Evolutionary conservation across 1,140 invertebrate species (phyloP), one percentile per base, ranked within the genome.

Genomic region (Tetragonula clypearis): DNA sequence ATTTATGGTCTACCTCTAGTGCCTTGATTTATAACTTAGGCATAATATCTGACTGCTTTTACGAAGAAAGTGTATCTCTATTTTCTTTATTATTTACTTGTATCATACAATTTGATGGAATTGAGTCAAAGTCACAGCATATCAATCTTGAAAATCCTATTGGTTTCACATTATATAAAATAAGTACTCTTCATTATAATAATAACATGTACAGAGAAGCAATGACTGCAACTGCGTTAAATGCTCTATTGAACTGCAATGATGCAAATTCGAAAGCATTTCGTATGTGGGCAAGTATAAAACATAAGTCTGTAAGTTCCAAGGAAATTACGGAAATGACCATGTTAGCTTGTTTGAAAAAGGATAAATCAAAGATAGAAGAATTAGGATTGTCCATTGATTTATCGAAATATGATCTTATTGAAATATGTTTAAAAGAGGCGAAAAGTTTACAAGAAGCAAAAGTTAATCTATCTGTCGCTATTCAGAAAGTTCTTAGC

Each of bases 201-300:
- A n/a, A 87, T 19, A 74, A 78, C 53, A 86, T 90, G 53, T 93
- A 91, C 53, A 85, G 88, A 73, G 87, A 94, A 89, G 92, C 94
- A 15, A 86, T 92, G 87, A 89, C 82, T 26, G 86, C 81, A 0
- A 74, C 87, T 12, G 91, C 94, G n/a, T 91, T 94, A 30, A 90
- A 92, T 84, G 92, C 83, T 23, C 62, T 94, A 49, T 84, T 94
- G 17, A 93, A 90, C 79, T 90, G 82, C 21, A 85, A 86, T 21
- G 80, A 92, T 23, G 23, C 82, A 17, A 84, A 92, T 19, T 84
- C 79, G 21, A 93, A 92, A 82, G 91, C 92, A 35, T 94, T 92
- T 84, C 85, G 82, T 5, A 87, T 91, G 69, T 94, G 93, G 94
- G 79, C 88, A 5, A 86, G 55, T 17, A 91, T 94, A 17, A 95